A percentile compares a stretch with the other conserved stretches of the same genome.
Conservation (phyloP, 2,113 vertebrate genomes). For the Todiramphus chloris region DNA sequence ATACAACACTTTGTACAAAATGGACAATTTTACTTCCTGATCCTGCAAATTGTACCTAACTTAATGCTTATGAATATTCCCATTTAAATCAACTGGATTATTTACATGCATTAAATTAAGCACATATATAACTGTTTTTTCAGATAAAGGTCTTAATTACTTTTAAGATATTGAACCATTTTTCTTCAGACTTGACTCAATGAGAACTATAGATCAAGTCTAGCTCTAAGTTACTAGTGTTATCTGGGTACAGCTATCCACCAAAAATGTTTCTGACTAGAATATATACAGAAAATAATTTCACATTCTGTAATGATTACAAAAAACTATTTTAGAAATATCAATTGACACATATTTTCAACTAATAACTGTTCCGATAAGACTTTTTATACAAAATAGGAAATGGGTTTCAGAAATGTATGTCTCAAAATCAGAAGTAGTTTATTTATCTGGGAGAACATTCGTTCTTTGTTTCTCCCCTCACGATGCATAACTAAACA, state of each 20-base stretch:
- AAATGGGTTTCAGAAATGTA: not conserved
- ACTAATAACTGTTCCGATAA: not conserved
- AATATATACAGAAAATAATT: not conserved
- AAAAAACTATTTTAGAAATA: not conserved
- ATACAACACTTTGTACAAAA: not conserved
- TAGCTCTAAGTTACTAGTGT: not conserved
- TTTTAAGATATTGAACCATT: conserved; percentile 59
- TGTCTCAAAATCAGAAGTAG: not conserved
- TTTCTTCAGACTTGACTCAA: conserved; percentile 63
- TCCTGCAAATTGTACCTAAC: conserved; percentile 14
- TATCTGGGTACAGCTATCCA: conserved; percentile 5
- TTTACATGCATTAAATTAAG: conserved; percentile 64
- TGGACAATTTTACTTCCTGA: not conserved
- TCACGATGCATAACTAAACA: not conserved
- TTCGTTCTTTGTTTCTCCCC: not conserved
- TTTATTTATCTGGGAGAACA: too few species aligned
- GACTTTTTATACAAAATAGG: not conserved
- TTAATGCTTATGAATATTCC: conserved; percentile 61
- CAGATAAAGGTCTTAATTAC: conserved; percentile 69
- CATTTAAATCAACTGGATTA: conserved; percentile 37
- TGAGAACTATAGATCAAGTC: conserved; percentile 60
- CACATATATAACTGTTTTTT: conserved; percentile 54
- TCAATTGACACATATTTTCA: not conserved
- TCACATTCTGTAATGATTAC: not conserved
- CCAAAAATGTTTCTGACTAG: not conserved